Evolutionary conservation across 2,888 invertebrate species (phyloP).

Genomic region (Dasypolia templi): DNA sequence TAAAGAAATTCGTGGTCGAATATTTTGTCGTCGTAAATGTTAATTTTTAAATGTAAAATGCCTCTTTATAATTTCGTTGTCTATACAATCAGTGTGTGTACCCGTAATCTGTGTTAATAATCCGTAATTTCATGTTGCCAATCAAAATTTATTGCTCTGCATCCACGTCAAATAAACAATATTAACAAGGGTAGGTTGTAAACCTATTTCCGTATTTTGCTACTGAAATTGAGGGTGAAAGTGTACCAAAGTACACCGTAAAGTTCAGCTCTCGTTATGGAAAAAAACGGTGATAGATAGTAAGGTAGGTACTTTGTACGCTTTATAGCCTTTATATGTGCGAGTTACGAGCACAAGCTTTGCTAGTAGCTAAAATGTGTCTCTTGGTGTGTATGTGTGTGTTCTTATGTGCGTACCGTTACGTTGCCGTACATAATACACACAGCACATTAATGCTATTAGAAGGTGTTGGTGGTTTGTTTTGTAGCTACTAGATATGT

Average conservation of each 20-base stretch:
- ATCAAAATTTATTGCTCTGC: not conserved
- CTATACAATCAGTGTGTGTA: not conserved
- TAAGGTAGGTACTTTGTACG: constrained; percentile 28
- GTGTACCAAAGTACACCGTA: constrained; percentile 27
- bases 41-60: not conserved
- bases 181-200: constrained; percentile 28
- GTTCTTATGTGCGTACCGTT: not conserved
- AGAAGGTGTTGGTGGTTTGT: not conserved
- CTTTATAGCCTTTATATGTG: constrained; percentile 52
- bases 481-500: not conserved
- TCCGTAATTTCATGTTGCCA: not conserved
- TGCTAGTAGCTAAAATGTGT: constrained; percentile 16
- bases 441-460: not conserved
- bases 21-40: not conserved
- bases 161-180: constrained; percentile 7
- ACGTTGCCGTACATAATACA: not conserved
- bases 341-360: constrained; percentile 44
- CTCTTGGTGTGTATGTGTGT: constrained; percentile 12
- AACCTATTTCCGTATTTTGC: constrained; percentile 28
- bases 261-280: constrained; percentile 41
- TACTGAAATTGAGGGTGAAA: constrained; percentile 27
- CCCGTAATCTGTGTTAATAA: not conserved
- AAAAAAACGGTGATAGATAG: constrained; percentile 54
- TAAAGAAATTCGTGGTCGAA: constrained; percentile 12
- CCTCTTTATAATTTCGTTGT: not conserved